These are phyloP conservation scores for Xerus inauris DNA, from an alignment of 2,113 vertebrate genomes.

Conservation along the genomic window DNA sequence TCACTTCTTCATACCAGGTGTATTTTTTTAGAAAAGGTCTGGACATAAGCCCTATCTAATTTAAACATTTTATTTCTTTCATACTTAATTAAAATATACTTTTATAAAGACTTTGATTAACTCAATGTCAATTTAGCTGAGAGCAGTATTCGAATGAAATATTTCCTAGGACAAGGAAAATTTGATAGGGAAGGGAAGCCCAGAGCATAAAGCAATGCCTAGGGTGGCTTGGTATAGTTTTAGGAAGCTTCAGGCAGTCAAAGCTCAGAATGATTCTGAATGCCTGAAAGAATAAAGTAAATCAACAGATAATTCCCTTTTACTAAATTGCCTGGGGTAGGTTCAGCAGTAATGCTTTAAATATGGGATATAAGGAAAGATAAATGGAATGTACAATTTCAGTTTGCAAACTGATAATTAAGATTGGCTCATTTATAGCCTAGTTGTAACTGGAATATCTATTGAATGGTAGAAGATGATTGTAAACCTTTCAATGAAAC, in stretches of 20 bases:
- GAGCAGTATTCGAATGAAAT: not conserved
- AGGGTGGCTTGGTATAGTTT: not conserved
- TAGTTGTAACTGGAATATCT: not conserved
- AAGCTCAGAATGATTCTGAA: constrained; percentile 22
- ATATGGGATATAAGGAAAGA: constrained; percentile 33
- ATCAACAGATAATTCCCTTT: constrained; percentile 36
- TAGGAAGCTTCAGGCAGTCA: not conserved
- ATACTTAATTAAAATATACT: constrained; percentile 33
- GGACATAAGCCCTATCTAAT: not conserved
- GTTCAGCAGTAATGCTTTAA: constrained; percentile 22
- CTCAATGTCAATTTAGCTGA: not conserved
- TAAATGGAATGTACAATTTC: not conserved
- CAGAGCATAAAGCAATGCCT: not conserved
- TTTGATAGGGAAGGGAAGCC: not conserved
- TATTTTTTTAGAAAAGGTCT: not conserved
- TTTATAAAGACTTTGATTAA: not conserved
- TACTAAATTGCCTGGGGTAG: not conserved
- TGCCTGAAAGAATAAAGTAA: constrained; percentile 37
- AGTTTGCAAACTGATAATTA: constrained; percentile 34
- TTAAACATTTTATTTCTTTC: not conserved
- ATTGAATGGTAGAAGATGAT: not conserved
- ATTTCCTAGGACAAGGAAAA: not conserved
- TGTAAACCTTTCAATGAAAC: not conserved
- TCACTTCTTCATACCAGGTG: not conserved
- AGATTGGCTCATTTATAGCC: not conserved